Base-by-base conservation (phyloP, 2,113 vertebrate species). In the Caracal caracal region DNA sequence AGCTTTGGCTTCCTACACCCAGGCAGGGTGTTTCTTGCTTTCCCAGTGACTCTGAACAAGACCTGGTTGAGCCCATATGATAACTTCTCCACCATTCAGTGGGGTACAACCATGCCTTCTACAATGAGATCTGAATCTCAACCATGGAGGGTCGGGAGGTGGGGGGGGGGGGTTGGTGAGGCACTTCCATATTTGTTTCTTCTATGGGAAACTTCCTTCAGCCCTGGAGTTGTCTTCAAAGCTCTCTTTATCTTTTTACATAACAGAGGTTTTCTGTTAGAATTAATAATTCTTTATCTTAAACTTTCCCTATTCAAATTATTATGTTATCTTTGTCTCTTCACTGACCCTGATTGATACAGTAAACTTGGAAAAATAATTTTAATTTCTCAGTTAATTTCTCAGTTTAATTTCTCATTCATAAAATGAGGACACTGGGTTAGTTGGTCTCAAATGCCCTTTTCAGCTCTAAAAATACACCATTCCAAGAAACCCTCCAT, bases 331-430 rank as follows among this genome's bases (percentile, higher is more conserved):
- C 47, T 80, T 47, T 84, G 22, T 43, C 56, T 88, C 71, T 76
- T 87, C 20, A 84, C 51, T 37, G 51, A 79, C 24, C 20, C 71
- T 94, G 20, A 88, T 3, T 51, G 37, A 89, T 63, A 79, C 0
- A 73, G 37, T 63, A 78, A 96, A 49, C 35, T 80, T 90, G 68
- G 56, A 82, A 94, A 96, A 84, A 81, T 59, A 43, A 89, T 56
- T 93, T 95, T 85, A 93, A 90, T 75, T 26, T 89, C 59, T 96
- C 17, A 78, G 49, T 43, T 85, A 93, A 90, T 75, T 26, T 89
- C 51, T 96, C 20, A 78, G 49, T 49, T 43, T 43, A 9, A 43
- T 43, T 43, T 43, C 8, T 88, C 33, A 88, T 49, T 87, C 7
- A 75, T 65, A 94, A 93, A 97, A 94, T 66, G 61, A 95, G 20